A percentile compares a stretch with the other conserved stretches of the same genome.
Evolutionary conservation across 2,888 invertebrate species (phyloP).

Genomic region (Dione juno): DNA sequence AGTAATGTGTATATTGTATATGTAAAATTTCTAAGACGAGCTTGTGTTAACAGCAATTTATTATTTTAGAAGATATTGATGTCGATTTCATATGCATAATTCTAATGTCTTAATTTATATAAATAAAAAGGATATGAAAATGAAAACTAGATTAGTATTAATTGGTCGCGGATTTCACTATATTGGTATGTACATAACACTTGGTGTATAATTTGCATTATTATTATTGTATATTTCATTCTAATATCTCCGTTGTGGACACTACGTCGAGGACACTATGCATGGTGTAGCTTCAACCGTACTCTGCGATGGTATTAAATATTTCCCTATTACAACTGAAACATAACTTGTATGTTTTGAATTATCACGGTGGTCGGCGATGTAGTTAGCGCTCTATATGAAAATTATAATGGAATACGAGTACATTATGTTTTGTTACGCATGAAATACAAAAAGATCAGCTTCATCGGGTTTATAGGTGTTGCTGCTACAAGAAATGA

Average conservation of each 20-base stretch:
- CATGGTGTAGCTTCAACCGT: too few species aligned
- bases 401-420: constrained; percentile 2
- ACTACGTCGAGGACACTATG: too few species aligned
- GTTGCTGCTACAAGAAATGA: constrained; percentile 4
- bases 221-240: too few species aligned
- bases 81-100: too few species aligned
- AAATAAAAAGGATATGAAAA: too few species aligned
- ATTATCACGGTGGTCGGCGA: not conserved
- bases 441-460: constrained; percentile 7
- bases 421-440: constrained; percentile 1
- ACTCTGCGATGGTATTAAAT: not conserved
- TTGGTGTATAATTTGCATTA: too few species aligned
- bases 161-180: too few species aligned
- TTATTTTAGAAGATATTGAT: not conserved
- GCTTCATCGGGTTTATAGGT: constrained; percentile 31
- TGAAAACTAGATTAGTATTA: too few species aligned
- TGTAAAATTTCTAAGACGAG: not conserved
- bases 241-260: too few species aligned
- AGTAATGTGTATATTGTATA: too few species aligned
- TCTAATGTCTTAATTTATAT: too few species aligned
- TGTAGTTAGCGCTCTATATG: not conserved
- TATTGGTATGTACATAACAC: too few species aligned
- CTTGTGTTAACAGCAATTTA: not conserved
- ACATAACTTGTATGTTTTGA: not conserved
- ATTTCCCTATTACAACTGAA: not conserved